Percentiles rank a stretch among this genome's conserved stretches.
phyloP scores from a whole-genome alignment of 2,797 vertebrate species.

The Kryptolebias ocellatus region DNA sequence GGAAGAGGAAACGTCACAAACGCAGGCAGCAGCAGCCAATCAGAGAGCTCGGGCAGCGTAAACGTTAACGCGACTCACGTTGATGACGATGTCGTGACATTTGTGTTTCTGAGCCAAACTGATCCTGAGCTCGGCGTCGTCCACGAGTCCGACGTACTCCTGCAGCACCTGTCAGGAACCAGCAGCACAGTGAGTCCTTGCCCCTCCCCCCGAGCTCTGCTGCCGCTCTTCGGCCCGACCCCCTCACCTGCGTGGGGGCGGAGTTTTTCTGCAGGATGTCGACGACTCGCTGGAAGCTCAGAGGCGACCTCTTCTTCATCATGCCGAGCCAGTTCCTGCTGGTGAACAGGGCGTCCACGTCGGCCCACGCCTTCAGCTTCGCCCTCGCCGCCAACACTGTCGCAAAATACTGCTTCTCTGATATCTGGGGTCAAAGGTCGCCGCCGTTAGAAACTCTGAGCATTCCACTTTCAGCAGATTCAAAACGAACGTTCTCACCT shows the following conservation, averaged over 20 bases:
- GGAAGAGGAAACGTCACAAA: background rate
- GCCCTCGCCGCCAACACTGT: slow-evolving; percentile 91
- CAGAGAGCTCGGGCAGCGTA: background rate
- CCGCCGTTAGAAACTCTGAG: background rate
- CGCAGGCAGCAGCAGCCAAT: background rate
- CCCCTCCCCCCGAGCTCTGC: too few species aligned
- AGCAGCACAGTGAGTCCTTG: background rate
- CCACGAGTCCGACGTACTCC: slow-evolving; percentile 90
- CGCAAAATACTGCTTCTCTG: slow-evolving; percentile 93
- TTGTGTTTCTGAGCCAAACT: slow-evolving; percentile 91
- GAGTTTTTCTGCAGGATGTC: slow-evolving; percentile 94
- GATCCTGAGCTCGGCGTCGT: slow-evolving; percentile 87
- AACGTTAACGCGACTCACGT: slow-evolving; percentile 77
- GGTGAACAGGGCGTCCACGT: slow-evolving; percentile 92
- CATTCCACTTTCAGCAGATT: background rate
- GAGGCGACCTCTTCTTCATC: slow-evolving; percentile 91
- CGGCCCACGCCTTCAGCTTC: slow-evolving; percentile 91
- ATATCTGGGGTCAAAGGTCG: slow-evolving; percentile 82
- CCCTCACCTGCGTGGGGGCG: slow-evolving; percentile 88
- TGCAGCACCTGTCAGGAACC: slow-evolving; percentile 85
- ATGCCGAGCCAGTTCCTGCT: slow-evolving; percentile 96
- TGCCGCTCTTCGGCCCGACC: background rate
- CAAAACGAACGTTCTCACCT: slow-evolving; percentile 75
- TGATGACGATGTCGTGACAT: slow-evolving; percentile 95
- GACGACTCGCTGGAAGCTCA: slow-evolving; percentile 91